Conservation (phyloP, 2,888 invertebrate species). For the Dusona sp. region DNA sequence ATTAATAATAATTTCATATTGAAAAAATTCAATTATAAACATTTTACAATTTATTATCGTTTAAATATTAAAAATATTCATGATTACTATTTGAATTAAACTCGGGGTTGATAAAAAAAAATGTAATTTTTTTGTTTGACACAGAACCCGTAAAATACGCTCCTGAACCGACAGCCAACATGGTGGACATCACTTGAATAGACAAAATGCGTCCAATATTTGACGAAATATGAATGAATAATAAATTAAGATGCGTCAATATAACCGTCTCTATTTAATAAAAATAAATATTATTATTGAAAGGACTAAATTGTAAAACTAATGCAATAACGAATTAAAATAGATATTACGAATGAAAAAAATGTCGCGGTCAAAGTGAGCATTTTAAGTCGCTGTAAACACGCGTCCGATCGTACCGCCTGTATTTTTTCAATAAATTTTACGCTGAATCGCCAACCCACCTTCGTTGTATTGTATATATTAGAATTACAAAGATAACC, state of each 20-base stretch:
- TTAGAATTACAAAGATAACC: slow-evolving; percentile 73
- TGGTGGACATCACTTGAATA: slow-evolving; percentile 54
- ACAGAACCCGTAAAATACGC: slow-evolving; percentile 42
- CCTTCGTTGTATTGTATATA: slow-evolving; percentile 76
- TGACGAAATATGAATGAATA: slow-evolving; percentile 53
- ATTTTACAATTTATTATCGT: background rate
- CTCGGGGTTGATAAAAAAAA: background rate
- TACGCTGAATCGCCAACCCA: slow-evolving; percentile 71
- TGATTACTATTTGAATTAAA: background rate
- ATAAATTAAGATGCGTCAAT: slow-evolving; percentile 28
- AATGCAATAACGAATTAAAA: slow-evolving; percentile 40
- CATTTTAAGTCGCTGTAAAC: slow-evolving; percentile 77
- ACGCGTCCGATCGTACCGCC: slow-evolving; percentile 78
- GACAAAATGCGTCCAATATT: slow-evolving; percentile 56
- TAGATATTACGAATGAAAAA: slow-evolving; percentile 44
- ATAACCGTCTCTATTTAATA: background rate
- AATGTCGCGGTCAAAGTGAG: slow-evolving; percentile 73
- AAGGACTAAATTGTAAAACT: slow-evolving; percentile 22
- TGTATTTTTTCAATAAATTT: slow-evolving; percentile 73
- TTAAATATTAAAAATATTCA: background rate
- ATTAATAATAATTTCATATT: too few species aligned
- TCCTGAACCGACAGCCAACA: slow-evolving; percentile 64
- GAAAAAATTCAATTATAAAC: too few species aligned
- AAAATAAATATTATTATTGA: slow-evolving; percentile 21
- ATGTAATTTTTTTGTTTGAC: too few species aligned